Evolutionary conservation across 2,113 vertebrate genomes (phyloP).

Genomic region (Sigmodon hispidus): DNA sequence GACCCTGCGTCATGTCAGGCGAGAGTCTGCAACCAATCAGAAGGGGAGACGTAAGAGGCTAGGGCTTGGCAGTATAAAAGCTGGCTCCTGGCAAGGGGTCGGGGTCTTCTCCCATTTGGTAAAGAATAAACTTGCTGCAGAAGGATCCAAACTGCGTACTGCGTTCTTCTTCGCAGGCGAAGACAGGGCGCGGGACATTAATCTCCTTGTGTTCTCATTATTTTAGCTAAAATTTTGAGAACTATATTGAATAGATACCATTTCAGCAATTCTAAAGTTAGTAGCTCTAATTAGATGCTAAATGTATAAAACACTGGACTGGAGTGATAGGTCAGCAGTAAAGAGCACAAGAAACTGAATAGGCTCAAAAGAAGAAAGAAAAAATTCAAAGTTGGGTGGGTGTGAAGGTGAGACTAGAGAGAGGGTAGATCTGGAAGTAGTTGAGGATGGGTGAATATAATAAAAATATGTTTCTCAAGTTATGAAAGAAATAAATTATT

Average conservation of each 20-base stretch:
- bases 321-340: background rate
- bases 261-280: conserved; percentile 20
- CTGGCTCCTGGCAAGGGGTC: no score
- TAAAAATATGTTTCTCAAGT: background rate
- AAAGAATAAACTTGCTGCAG: no score
- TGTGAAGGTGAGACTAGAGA: background rate
- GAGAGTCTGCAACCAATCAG: no score
- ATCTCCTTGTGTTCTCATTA: no score
- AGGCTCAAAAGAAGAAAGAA: background rate
- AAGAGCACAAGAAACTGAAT: background rate
- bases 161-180: no score
- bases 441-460: background rate
- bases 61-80: no score
- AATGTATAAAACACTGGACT: background rate
- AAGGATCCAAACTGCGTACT: no score
- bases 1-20: no score
- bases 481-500: background rate
- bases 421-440: background rate
- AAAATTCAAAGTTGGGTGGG: background rate
- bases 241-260: background rate
- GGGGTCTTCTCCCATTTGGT: no score
- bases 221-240: no score
- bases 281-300: background rate
- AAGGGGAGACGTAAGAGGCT: no score
- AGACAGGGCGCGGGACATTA: no score